Base-by-base conservation (phyloP, 1,140 invertebrate genomes). In the Leptinotarsa texana region DNA sequence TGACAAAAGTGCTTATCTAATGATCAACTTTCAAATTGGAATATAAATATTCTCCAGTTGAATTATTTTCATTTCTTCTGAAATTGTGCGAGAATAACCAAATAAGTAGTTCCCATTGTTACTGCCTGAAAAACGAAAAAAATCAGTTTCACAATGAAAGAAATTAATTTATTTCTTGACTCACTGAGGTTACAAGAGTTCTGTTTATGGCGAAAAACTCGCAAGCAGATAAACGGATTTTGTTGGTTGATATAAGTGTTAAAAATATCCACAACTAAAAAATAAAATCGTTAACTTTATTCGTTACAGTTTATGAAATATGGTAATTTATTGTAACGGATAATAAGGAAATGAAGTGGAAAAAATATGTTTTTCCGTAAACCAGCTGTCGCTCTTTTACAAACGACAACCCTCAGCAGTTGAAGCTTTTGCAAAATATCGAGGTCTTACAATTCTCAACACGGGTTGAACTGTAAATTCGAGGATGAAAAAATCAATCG, bases 41-140 rank as follows among this genome's bases (percentile, higher is more conserved):
- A 42, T 42, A 0, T 42, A 11, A 11, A 2, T 11, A 11, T 11
- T 33, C 11, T 42, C 33, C 8, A 42, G 33, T 42, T 42, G 33
- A 11, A 42, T 42, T 42, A 42, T 42, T 8, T 42, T 42, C 33
- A 66, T n/a, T 74, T 63, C 15, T 69, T 74, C 17, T 75, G 67
- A 63, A 75, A 75, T 63, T 75, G 74, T 69, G 68, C 74, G n/a
- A 75, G 21, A 51, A 75, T 71, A n/a, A 75, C 68, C 15, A 75
- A 62, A 51, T 75, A 75, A 22, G 74, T 75, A 5, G 47, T 61
- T 17, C 74, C 68, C 15, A 42, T 71, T 15, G 74, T 24, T 13
- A 75, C 67, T n/a, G 74, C 74, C 74, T 75, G 48, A 42, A 75
- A 75, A 42, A 17, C 8, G 11, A 42, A 42, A 42, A 11, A 42